These are phyloP conservation scores for Lagodon rhomboides DNA, from an alignment of 2,797 vertebrate species.

Conservation along the genomic window DNA sequence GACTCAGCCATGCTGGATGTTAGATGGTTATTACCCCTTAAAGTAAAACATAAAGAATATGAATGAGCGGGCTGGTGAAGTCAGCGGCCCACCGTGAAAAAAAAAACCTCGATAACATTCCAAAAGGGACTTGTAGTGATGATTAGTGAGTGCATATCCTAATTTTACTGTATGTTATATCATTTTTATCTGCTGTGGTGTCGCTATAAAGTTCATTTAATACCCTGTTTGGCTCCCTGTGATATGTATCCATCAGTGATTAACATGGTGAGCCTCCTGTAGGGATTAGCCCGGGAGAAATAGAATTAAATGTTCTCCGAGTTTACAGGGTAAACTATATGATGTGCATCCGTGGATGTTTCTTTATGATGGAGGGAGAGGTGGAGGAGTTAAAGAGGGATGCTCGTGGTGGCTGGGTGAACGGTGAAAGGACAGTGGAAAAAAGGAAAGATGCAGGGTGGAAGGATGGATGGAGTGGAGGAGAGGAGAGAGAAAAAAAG, in stretches of 20 bases:
- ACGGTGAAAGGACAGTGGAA: neutral
- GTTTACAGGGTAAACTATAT: constrained; percentile 21
- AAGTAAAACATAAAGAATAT: constrained; percentile 64
- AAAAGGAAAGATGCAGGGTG: constrained; percentile 14
- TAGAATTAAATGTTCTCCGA: constrained; percentile 7
- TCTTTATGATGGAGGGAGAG: constrained; percentile 24
- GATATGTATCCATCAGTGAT: constrained; percentile 39
- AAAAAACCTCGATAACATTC: constrained; percentile 13
- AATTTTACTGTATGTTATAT: constrained; percentile 29
- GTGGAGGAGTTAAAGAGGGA: constrained; percentile 5
- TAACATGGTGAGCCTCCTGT: constrained; percentile 32
- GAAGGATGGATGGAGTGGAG: neutral
- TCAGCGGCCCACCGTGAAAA: neutral
- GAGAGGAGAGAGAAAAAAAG: constrained; percentile 1
- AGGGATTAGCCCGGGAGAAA: constrained; percentile 36
- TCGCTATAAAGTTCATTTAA: constrained; percentile 46
- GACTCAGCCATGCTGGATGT: constrained; percentile 54
- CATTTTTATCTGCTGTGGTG: constrained; percentile 32
- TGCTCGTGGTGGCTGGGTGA: neutral
- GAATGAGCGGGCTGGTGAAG: constrained; percentile 43
- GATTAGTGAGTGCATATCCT: constrained; percentile 26
- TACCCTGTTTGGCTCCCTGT: constrained; percentile 36
- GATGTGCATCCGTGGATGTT: too few species aligned
- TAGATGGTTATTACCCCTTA: constrained; percentile 62
- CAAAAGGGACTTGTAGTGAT: constrained; percentile 3